phyloP scores from a whole-genome alignment of 2,797 vertebrate species.

The Chaenodraco wilsoni region DNA sequence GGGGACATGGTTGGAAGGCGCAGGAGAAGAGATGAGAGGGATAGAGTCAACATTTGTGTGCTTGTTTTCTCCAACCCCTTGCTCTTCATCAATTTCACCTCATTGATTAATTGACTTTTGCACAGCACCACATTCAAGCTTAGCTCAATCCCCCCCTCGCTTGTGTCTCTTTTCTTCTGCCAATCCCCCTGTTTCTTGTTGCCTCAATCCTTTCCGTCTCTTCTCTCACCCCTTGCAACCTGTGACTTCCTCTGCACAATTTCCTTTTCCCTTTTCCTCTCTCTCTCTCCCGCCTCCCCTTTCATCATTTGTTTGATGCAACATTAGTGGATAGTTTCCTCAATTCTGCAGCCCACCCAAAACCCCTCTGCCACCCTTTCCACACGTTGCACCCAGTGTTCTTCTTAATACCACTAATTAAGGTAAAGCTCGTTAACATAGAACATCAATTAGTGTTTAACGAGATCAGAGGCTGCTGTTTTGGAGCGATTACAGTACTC shows the following conservation, averaged over 20 bases:
- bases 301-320: conserved; percentile 73
- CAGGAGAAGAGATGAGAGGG: conserved; percentile 68
- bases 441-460: conserved; percentile 87
- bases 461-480: conserved; percentile 85
- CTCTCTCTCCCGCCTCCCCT: conserved; percentile 49
- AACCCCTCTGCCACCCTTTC: conserved; percentile 44
- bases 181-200: conserved; percentile 60
- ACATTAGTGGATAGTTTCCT: conserved; percentile 70
- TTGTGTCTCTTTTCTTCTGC: conserved; percentile 53
- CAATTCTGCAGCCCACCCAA: conserved; percentile 60
- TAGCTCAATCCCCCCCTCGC: conserved; percentile 44
- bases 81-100: conserved; percentile 75
- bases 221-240: conserved; percentile 68
- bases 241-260: conserved; percentile 67
- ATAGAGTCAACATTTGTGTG: conserved; percentile 73
- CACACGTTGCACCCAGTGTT: conserved; percentile 69
- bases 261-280: conserved; percentile 6
- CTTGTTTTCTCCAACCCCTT: conserved; percentile 60
- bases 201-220: conserved; percentile 69
- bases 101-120: conserved; percentile 73
- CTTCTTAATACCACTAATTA: conserved; percentile 85
- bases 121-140: conserved; percentile 65
- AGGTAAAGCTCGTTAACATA: conserved; percentile 87
- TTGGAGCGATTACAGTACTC: conserved; percentile 80
- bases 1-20: conserved; percentile 66